Evolutionary conservation across 2,113 vertebrate genomes (phyloP).

Genomic region (Eclectus roratus): DNA sequence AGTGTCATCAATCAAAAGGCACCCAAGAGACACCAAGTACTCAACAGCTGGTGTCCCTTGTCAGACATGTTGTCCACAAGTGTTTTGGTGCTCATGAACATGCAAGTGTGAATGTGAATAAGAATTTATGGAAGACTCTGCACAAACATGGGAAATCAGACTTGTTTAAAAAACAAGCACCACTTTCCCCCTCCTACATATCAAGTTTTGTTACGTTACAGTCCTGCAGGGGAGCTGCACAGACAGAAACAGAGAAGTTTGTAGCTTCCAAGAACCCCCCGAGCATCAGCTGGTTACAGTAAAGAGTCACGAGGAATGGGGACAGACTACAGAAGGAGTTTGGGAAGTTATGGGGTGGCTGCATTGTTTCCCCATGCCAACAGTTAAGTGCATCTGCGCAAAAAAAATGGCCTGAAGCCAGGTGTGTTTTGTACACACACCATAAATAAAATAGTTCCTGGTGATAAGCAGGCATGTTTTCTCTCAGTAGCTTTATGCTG

Average conservation of each 20-base stretch:
- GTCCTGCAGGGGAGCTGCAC: accelerated
- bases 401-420: neutral
- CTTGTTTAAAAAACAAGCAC: neutral
- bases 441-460: neutral
- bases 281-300: neutral
- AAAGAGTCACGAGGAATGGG: neutral
- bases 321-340: neutral
- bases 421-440: neutral
- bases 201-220: neutral
- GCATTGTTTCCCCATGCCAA: neutral
- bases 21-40: neutral
- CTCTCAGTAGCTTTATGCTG: neutral
- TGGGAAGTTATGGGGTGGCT: neutral
- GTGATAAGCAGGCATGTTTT: neutral
- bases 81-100: neutral
- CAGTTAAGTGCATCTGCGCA: neutral
- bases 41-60: neutral
- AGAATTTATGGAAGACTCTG: neutral
- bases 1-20: neutral
- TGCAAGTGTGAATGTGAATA: neutral
- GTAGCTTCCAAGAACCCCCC: neutral
- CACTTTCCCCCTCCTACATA: neutral
- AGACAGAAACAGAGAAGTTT: neutral
- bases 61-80: neutral
- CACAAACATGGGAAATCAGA: neutral